These are phyloP conservation scores for Maccullochella peelii DNA, from an alignment of 2,113 vertebrate genomes.

Conservation along the genomic window DNA sequence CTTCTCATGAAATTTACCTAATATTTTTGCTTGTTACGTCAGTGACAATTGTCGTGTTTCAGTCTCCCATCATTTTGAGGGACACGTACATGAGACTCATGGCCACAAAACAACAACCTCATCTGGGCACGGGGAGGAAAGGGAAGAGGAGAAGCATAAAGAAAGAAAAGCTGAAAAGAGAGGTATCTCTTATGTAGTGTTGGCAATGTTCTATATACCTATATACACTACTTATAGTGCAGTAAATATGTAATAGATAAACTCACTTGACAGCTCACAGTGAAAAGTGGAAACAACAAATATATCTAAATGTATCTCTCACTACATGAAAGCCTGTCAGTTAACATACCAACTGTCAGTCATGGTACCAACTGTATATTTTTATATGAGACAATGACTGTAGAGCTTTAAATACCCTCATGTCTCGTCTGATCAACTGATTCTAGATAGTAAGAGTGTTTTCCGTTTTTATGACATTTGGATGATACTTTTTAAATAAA, in stretches of 20 bases:
- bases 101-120: too few relatives aligned
- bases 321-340: conserved; percentile 43
- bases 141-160: not conserved
- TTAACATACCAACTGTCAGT: too few relatives aligned
- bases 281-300: conserved; percentile 18
- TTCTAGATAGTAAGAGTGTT: not conserved
- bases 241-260: conserved; percentile 28
- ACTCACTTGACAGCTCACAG: conserved; percentile 13
- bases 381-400: conserved; percentile 23
- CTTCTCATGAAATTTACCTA: not conserved
- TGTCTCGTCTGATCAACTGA: not conserved
- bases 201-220: not conserved
- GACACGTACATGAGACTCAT: not conserved
- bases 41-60: not conserved
- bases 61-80: conserved; percentile 3
- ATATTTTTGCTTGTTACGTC: not conserved
- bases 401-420: not conserved
- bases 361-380: conserved; percentile 28
- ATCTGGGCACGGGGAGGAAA: not conserved
- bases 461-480: not conserved
- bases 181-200: not conserved
- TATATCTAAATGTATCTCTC: conserved; percentile 40
- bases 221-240: not conserved
- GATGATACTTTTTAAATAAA: not conserved
- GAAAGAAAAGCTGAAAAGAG: not conserved